Evolutionary conservation across 2,888 invertebrate genomes (phyloP).

Genomic region (Catocala nupta): DNA sequence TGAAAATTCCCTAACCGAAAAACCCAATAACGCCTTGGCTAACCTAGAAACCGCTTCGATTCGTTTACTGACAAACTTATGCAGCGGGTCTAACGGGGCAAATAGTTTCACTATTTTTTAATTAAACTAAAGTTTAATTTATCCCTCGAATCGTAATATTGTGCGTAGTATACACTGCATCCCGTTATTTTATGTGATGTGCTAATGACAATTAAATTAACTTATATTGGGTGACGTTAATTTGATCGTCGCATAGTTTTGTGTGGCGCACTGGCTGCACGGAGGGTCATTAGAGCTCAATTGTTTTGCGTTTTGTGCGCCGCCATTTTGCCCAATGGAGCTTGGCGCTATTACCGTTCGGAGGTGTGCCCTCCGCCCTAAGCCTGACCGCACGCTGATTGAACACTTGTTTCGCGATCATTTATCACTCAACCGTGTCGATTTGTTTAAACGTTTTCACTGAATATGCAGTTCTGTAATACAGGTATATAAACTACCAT

Average conservation of each 20-base stretch:
- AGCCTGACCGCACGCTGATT: conserved; percentile 80
- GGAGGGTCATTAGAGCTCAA: conserved; percentile 73
- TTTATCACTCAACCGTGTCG: conserved; percentile 61
- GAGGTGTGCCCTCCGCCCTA: conserved; percentile 55
- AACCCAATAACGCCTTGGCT: too few species aligned
- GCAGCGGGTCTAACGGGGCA: too few species aligned
- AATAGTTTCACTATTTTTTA: too few species aligned
- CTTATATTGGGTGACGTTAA: conserved; percentile 33
- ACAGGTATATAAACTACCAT: conserved; percentile 18
- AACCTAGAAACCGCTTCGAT: too few species aligned
- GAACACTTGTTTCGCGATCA: conserved; percentile 76
- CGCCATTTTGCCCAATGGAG: conserved; percentile 58
- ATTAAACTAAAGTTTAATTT: too few species aligned
- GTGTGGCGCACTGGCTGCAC: conserved; percentile 32
- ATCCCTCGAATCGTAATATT: too few species aligned
- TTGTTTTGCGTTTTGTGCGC: conserved; percentile 72
- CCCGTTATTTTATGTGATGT: too few species aligned
- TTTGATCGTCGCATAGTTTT: conserved; percentile 49
- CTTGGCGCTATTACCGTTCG: conserved; percentile 55
- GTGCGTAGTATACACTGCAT: too few species aligned
- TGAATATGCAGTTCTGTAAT: conserved; percentile 32
- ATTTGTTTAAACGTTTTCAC: conserved; percentile 53
- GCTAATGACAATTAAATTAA: conserved; percentile 32
- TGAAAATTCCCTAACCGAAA: too few species aligned
- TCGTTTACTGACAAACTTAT: too few species aligned